Percentiles rank a stretch among this genome's conserved stretches.
These are phyloP conservation scores for Diabrotica balteata DNA, from an alignment of 2,888 invertebrate genomes.

Conservation along the genomic window DNA sequence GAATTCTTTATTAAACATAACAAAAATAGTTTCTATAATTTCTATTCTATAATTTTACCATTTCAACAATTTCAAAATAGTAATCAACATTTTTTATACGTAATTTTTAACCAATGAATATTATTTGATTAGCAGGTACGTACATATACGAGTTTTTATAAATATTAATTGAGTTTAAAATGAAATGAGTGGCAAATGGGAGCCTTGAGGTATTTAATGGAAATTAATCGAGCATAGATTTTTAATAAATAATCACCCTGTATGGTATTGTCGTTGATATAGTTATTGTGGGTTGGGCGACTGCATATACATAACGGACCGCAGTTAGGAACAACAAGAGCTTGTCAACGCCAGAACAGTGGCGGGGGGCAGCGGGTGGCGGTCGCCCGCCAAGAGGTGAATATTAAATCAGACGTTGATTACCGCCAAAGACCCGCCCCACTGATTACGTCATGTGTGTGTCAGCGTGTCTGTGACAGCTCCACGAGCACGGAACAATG, in stretches of 20 bases:
- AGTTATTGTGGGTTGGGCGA: constrained; percentile 56
- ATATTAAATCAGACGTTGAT: constrained; percentile 61
- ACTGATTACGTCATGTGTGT: constrained; percentile 59
- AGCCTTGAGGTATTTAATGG: constrained; percentile 1
- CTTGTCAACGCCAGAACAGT: constrained; percentile 55
- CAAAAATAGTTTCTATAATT: too few relatives aligned
- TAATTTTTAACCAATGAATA: too few relatives aligned
- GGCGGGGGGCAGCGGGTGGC: constrained; percentile 14
- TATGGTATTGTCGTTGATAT: constrained; percentile 44
- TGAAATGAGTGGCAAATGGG: neutral
- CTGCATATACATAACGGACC: constrained; percentile 52
- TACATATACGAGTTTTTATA: too few relatives aligned
- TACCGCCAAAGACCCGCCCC: constrained; percentile 56
- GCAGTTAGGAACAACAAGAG: constrained; percentile 53
- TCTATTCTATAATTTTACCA: too few relatives aligned
- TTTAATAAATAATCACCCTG: constrained; percentile 13
- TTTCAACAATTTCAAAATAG: too few relatives aligned
- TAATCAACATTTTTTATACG: too few relatives aligned
- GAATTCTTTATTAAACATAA: too few relatives aligned
- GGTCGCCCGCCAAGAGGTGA: constrained; percentile 54
- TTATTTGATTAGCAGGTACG: too few relatives aligned
- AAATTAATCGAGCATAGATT: too few relatives aligned
- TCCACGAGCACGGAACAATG: constrained; percentile 58
- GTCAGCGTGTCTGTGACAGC: constrained; percentile 57
- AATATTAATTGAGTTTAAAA: too few relatives aligned